These are phyloP conservation scores for Ametastegia equiseti DNA, from an alignment of 2,888 invertebrate genomes.

Conservation along the genomic window DNA sequence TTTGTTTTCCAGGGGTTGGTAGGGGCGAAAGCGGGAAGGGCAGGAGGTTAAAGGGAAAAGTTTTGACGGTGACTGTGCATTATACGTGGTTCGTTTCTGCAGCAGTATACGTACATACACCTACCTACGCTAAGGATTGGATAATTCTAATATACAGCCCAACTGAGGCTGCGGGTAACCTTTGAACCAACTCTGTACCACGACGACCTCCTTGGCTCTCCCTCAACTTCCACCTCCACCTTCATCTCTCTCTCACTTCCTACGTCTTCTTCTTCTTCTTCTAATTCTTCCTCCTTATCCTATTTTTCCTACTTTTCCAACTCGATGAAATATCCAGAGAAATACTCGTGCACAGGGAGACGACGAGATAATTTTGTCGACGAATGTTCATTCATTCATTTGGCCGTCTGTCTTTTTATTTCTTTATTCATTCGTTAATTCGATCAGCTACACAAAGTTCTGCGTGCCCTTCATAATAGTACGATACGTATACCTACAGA, in stretches of 20 bases:
- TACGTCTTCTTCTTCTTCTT: slow-evolving; percentile 49
- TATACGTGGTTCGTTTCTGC: background rate
- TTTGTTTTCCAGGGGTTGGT: slow-evolving; percentile 4
- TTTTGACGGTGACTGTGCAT: slow-evolving; percentile 31
- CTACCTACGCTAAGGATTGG: background rate
- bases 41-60: slow-evolving; percentile 5
- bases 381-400: no score
- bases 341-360: no score
- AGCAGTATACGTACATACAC: background rate
- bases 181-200: slow-evolving; percentile 31
- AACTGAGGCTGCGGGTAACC: background rate
- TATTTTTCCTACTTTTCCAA: background rate
- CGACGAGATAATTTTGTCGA: no score
- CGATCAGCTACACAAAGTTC: no score
- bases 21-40: no score
- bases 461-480: no score
- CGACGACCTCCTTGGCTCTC: slow-evolving; percentile 6
- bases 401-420: no score
- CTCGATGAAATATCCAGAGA: background rate
- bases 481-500: no score
- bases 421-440: no score
- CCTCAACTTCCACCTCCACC: slow-evolving; percentile 9
- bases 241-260: background rate
- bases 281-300: background rate
- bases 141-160: slow-evolving; percentile 31